A percentile compares a stretch with the other conserved stretches of the same genome.
Conservation (phyloP, 2,888 invertebrate genomes). For the Eristalis pertinax region DNA sequence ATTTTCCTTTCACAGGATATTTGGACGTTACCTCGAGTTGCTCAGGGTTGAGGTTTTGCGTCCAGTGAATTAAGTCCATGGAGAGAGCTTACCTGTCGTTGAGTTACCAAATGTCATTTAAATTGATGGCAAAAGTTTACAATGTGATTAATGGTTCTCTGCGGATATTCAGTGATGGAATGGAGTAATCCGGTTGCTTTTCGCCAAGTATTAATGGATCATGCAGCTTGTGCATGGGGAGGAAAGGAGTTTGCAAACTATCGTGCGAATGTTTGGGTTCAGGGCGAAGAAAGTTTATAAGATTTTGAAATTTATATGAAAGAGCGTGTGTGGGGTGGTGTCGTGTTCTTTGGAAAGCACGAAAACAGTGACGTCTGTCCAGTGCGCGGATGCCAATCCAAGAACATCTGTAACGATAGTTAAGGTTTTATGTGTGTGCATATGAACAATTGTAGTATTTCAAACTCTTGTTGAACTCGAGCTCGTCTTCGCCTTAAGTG, state of each 20-base stretch:
- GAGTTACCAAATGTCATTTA: conserved; percentile 35
- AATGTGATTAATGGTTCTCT: conserved; percentile 36
- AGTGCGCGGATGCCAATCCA: too few species aligned
- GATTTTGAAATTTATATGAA: background rate
- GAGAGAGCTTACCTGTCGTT: conserved; percentile 15
- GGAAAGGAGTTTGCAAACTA: background rate
- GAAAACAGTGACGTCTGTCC: too few species aligned
- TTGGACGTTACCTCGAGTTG: conserved; percentile 3
- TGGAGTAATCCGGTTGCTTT: background rate
- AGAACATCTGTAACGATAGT: too few species aligned
- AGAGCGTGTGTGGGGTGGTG: background rate
- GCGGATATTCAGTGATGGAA: conserved; percentile 6
- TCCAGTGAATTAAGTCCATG: conserved; percentile 1
- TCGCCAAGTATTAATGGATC: conserved; percentile 21
- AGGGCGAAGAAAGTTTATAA: background rate
- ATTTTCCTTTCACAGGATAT: conserved; percentile 19
- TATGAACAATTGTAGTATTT: too few species aligned
- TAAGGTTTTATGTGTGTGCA: too few species aligned
- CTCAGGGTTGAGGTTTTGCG: conserved; percentile 2
- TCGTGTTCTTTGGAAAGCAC: too few species aligned
- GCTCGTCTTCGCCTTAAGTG: too few species aligned
- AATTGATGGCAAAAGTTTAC: conserved; percentile 50
- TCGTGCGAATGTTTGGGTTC: background rate
- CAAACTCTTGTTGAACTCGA: too few species aligned
- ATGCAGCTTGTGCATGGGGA: background rate